phyloP scores from a whole-genome alignment of 2,113 vertebrate genomes.

The Hemibagrus wyckioides region DNA sequence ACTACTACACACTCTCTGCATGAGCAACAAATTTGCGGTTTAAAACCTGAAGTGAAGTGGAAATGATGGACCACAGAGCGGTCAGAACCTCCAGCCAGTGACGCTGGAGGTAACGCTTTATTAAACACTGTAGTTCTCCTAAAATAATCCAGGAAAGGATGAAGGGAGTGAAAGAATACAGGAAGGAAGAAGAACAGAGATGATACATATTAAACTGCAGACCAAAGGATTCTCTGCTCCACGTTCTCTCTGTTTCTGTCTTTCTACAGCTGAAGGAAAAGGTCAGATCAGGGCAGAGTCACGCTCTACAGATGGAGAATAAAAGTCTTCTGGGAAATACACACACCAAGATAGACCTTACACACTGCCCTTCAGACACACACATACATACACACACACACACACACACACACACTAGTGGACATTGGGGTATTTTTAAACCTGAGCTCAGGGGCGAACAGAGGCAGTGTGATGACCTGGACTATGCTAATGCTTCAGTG shows the following conservation, averaged over 20 bases:
- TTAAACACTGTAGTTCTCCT: not conserved
- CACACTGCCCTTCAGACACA: not conserved
- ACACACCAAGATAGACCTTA: conserved; percentile 11
- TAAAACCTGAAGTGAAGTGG: not conserved
- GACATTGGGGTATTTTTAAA: conserved; percentile 2
- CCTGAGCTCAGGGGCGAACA: not conserved
- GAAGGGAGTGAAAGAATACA: not conserved
- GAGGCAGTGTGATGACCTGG: conserved; percentile 15
- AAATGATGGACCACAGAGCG: not conserved
- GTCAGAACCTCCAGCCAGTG: not conserved
- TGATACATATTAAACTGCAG: not conserved
- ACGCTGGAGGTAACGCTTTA: not conserved
- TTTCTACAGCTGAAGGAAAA: not conserved
- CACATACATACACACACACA: conserved; percentile 19
- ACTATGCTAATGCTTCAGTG: conserved; percentile 13
- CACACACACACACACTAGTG: not conserved
- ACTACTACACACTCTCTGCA: not conserved
- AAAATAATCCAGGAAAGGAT: not conserved
- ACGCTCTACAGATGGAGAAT: conserved; percentile 6
- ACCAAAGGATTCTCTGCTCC: not conserved
- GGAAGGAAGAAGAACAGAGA: not conserved
- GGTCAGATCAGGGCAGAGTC: not conserved
- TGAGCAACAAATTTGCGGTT: not conserved
- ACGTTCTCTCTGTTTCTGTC: not conserved
- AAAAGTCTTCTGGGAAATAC: conserved; percentile 17